A percentile compares a stretch with the other conserved stretches of the same genome.
Evolutionary conservation across 1,140 invertebrate species (phyloP).

Genomic region (Lerema accius): DNA sequence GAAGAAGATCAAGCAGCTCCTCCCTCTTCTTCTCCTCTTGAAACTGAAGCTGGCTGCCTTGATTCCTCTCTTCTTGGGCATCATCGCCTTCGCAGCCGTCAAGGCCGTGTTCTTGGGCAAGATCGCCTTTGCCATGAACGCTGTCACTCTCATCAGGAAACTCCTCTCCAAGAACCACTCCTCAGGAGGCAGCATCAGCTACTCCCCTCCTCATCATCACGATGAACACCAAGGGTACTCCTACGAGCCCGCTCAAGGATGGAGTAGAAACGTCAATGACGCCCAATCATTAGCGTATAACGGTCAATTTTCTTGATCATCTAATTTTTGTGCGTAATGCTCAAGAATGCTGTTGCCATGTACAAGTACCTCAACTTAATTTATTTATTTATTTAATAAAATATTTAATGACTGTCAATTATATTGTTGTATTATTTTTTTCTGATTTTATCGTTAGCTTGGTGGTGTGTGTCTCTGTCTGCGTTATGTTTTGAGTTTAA

Average conservation of each 20-base stretch:
- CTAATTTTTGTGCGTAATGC: constrained; percentile 45
- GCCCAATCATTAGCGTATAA: constrained; percentile 86
- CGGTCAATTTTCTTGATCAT: constrained; percentile 75
- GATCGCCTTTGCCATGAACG: constrained; percentile 89
- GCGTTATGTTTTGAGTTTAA: too few species aligned
- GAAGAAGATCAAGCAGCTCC: constrained; percentile 88
- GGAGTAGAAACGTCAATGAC: constrained; percentile 82
- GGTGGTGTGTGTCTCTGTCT: too few species aligned
- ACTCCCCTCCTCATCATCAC: constrained; percentile 53
- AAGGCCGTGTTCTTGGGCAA: constrained; percentile 93
- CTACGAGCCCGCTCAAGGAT: constrained; percentile 78
- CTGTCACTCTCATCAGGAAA: constrained; percentile 89
- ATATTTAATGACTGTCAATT: constrained; percentile 34
- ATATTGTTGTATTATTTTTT: neutral
- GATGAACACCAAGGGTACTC: constrained; percentile 72
- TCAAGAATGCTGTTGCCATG: constrained; percentile 53
- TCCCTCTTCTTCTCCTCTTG: constrained; percentile 89
- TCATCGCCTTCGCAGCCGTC: constrained; percentile 89
- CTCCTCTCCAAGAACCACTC: constrained; percentile 70
- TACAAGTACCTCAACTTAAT: constrained; percentile 64
- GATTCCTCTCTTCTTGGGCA: constrained; percentile 90
- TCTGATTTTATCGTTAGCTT: too few species aligned
- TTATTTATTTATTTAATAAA: constrained; percentile 54
- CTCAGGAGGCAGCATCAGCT: constrained; percentile 45
- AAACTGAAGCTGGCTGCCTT: constrained; percentile 91